phyloP scores from a whole-genome alignment of 2,797 vertebrate genomes.

The Poecilia velifera region DNA sequence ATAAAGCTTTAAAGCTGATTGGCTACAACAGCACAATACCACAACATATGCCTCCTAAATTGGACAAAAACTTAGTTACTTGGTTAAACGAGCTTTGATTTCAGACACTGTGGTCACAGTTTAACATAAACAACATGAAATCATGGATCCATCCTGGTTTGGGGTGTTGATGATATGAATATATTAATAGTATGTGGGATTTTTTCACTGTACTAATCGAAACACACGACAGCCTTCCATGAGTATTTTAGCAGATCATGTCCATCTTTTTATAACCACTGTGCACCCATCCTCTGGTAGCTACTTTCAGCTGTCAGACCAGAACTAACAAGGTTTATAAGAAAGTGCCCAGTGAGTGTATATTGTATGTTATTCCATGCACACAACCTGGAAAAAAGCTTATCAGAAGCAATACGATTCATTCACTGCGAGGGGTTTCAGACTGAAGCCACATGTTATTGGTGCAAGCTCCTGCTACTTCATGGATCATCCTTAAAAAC shows the following conservation, averaged over 20 bases:
- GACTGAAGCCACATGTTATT: background rate
- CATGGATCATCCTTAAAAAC: slow-evolving; percentile 16
- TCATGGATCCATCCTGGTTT: background rate
- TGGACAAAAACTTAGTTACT: background rate
- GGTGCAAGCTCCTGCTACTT: background rate
- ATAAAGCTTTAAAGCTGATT: background rate
- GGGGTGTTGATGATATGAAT: background rate
- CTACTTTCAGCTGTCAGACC: background rate
- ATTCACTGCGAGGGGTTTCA: background rate
- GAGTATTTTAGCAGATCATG: background rate
- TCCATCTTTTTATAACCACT: background rate
- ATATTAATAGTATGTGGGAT: background rate
- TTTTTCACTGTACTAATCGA: background rate
- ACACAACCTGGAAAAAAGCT: background rate
- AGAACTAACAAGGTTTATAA: background rate
- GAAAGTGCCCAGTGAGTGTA: background rate
- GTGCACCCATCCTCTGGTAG: background rate
- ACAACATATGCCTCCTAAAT: background rate
- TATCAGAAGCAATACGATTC: background rate
- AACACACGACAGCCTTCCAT: background rate
- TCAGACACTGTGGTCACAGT: background rate
- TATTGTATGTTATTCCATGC: background rate
- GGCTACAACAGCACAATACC: background rate
- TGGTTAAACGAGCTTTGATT: too few relatives aligned
- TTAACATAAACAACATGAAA: background rate